Evolutionary conservation across 1,140 invertebrate genomes (phyloP).

Genomic region (Ceratoteleas bidentatus): DNA sequence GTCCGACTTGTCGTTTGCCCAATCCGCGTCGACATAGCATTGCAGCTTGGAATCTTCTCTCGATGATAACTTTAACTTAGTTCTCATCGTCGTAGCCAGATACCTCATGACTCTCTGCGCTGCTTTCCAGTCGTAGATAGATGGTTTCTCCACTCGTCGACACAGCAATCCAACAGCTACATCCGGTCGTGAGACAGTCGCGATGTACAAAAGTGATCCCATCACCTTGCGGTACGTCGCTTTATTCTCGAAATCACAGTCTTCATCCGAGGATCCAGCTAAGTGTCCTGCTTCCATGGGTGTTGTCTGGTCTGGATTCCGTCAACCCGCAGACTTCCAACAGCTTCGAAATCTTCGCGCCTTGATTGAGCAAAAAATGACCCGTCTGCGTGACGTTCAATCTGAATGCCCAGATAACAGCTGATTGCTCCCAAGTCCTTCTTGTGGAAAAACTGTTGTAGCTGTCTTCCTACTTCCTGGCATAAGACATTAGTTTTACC

Average conservation of each 20-base stretch:
- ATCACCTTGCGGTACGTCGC: constrained; percentile 32
- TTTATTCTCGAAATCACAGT: constrained; percentile 4
- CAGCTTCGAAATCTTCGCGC: constrained; percentile 12
- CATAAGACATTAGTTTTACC: neutral
- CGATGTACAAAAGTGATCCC: constrained; percentile 28
- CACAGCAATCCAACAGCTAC: too few relatives aligned
- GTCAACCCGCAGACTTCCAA: constrained; percentile 21
- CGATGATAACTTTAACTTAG: too few relatives aligned
- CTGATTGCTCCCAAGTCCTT: constrained; percentile 32
- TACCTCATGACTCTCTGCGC: too few relatives aligned
- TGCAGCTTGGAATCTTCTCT: too few relatives aligned
- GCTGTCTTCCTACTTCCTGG: neutral
- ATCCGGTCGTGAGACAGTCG: too few relatives aligned
- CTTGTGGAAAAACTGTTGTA: constrained; percentile 12
- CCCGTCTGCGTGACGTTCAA: constrained; percentile 7
- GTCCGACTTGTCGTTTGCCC: too few relatives aligned
- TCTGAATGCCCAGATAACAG: constrained; percentile 25
- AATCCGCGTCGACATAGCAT: too few relatives aligned
- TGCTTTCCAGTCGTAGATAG: too few relatives aligned
- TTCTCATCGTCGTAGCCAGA: too few relatives aligned
- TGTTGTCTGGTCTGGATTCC: constrained; percentile 25
- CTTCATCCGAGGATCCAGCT: neutral
- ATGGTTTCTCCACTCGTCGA: too few relatives aligned
- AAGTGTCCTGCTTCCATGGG: constrained; percentile 38
- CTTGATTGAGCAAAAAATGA: constrained; percentile 26